Evolutionary conservation across 2,797 vertebrate genomes (phyloP).

Genomic region (Cryptoblepharus egeriae): DNA sequence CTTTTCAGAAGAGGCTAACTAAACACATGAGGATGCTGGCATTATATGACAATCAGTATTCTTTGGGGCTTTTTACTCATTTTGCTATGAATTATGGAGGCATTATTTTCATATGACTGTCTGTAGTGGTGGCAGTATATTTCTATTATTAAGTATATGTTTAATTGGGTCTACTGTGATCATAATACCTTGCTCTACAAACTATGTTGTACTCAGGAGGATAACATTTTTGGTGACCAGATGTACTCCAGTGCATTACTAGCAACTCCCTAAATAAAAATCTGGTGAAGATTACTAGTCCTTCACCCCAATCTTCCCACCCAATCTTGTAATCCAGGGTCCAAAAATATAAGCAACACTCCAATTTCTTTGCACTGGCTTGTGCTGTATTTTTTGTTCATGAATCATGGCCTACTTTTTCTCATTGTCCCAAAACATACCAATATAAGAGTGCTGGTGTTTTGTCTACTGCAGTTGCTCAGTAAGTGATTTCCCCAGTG

Average conservation of each 20-base stretch:
- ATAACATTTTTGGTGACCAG: conserved; percentile 7
- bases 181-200: not conserved
- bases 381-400: conserved; percentile 24
- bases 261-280: not conserved
- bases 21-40: not conserved
- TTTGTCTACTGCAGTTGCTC: conserved; percentile 29
- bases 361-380: conserved; percentile 4
- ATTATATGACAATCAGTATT: not conserved
- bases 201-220: conserved; percentile 25
- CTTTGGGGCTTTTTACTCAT: too few relatives aligned
- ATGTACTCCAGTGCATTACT: not conserved
- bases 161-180: not conserved
- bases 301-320: not conserved
- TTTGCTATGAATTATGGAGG: too few relatives aligned
- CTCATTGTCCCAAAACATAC: not conserved
- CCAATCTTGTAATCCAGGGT: conserved; percentile 14
- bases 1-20: not conserved
- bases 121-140: too few relatives aligned
- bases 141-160: not conserved
- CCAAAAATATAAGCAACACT: conserved; percentile 8
- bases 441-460: not conserved
- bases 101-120: too few relatives aligned
- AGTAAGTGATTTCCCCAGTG: conserved; percentile 37
- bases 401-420: conserved; percentile 7
- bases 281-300: not conserved